These are phyloP conservation scores for Lanistes nyassanus DNA, from an alignment of 1,140 invertebrate species.

Conservation along the genomic window DNA sequence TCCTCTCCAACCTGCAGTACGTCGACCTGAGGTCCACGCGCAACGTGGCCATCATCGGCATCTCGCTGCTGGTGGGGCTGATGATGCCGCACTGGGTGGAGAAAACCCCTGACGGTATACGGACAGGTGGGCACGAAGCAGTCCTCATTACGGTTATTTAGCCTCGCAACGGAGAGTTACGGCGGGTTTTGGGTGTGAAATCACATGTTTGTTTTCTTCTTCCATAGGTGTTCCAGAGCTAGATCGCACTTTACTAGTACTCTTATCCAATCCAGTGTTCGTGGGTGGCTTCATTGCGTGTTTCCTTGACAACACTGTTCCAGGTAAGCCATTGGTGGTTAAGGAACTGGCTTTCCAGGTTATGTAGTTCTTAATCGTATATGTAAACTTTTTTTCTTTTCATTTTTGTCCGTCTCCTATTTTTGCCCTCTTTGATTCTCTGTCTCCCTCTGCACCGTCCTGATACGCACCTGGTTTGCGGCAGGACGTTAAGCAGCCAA, in stretches of 20 bases:
- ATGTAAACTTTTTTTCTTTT: neutral
- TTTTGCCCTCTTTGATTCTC: neutral
- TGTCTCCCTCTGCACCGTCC: too few relatives aligned
- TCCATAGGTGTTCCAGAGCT: slow-evolving; percentile 36
- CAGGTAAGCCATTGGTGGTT: slow-evolving; percentile 42
- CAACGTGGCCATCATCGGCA: slow-evolving; percentile 89
- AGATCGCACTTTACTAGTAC: slow-evolving; percentile 37
- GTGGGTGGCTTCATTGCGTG: slow-evolving; percentile 62
- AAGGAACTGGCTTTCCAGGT: neutral
- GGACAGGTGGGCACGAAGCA: slow-evolving; percentile 71
- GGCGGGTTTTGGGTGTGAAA: neutral
- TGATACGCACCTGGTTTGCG: too few relatives aligned
- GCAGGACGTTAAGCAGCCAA: too few relatives aligned
- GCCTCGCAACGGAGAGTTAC: neutral
- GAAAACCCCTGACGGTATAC: slow-evolving; percentile 72
- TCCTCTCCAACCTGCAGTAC: slow-evolving; percentile 82
- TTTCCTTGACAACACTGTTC: slow-evolving; percentile 65
- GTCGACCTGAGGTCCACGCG: slow-evolving; percentile 81
- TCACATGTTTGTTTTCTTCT: neutral
- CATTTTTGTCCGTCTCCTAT: neutral
- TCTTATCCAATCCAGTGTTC: slow-evolving; percentile 61
- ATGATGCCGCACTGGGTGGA: slow-evolving; percentile 78
- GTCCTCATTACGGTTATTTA: too few relatives aligned
- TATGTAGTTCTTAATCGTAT: neutral
- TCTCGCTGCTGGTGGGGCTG: slow-evolving; percentile 86